Conservation (phyloP, 2,888 invertebrate genomes). For the Tortrix viridana region DNA sequence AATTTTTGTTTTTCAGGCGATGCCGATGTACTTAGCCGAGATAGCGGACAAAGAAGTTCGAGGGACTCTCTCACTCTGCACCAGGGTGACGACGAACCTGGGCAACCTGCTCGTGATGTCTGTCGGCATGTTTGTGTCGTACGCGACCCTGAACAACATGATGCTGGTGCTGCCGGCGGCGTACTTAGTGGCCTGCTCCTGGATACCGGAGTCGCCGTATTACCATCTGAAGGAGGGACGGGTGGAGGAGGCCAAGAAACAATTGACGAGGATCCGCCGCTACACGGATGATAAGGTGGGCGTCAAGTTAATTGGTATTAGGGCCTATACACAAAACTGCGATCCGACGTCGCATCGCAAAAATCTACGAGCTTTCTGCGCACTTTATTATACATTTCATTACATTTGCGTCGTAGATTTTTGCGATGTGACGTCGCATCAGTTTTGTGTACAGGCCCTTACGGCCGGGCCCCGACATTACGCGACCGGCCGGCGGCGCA, state of each 20-base stretch:
- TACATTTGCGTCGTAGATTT: no score
- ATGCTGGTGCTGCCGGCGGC: constrained; percentile 69
- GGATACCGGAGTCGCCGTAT: constrained; percentile 86
- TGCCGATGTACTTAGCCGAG: constrained; percentile 71
- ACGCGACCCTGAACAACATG: constrained; percentile 65
- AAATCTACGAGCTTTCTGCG: no score
- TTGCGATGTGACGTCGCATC: no score
- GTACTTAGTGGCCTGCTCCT: constrained; percentile 75
- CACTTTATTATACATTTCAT: no score
- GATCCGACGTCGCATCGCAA: no score
- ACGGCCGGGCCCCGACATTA: no score
- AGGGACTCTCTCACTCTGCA: constrained; percentile 59
- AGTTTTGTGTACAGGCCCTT: no score
- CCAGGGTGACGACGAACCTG: constrained; percentile 64
- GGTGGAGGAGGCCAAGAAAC: constrained; percentile 69
- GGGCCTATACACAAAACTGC: no score
- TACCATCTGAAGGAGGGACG: constrained; percentile 79
- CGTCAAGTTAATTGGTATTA: neutral
- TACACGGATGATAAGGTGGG: constrained; percentile 57
- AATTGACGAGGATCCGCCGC: constrained; percentile 67
- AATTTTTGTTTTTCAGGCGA: constrained; percentile 55
- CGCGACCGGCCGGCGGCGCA: no score
- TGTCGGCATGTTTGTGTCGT: constrained; percentile 68
- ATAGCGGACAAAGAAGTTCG: constrained; percentile 74
- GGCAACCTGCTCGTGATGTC: constrained; percentile 69